These are phyloP conservation scores for Rhinella marina DNA, from an alignment of 2,797 vertebrate genomes.

Conservation along the genomic window DNA sequence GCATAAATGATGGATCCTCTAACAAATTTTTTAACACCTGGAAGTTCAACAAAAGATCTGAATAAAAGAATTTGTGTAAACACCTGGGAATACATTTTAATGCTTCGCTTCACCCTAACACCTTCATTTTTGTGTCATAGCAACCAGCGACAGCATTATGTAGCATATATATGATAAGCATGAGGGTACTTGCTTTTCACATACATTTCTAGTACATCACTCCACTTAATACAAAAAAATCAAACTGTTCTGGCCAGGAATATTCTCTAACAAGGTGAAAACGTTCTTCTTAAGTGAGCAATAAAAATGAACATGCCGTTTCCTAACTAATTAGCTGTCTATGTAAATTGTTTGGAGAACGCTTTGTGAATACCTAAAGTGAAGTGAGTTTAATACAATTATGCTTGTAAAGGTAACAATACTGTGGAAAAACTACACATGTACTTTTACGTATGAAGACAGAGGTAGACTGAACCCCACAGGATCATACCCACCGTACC, in stretches of 20 bases:
- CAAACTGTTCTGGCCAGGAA: constrained; percentile 28
- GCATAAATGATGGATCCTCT: too few relatives aligned
- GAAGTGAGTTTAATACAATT: neutral
- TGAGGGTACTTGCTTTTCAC: neutral
- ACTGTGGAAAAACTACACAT: neutral
- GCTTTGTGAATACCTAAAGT: constrained; percentile 18
- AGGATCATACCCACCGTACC: too few relatives aligned
- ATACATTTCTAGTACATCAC: constrained; percentile 1
- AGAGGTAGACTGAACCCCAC: too few relatives aligned
- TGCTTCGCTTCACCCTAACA: neutral
- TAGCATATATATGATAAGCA: neutral
- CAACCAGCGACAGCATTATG: neutral
- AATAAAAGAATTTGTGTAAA: neutral
- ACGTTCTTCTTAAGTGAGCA: constrained; percentile 48
- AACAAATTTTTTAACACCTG: neutral
- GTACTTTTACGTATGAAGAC: neutral
- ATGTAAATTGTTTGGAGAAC: constrained; percentile 43
- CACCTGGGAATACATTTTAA: neutral
- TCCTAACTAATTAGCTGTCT: constrained; percentile 51
- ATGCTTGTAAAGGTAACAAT: neutral
- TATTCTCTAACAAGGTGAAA: constrained; percentile 54
- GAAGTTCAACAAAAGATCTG: neutral
- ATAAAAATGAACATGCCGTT: constrained; percentile 55
- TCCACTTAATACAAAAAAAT: neutral
- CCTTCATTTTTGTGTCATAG: neutral